Percentiles rank a stretch among this genome's conserved stretches.
Evolutionary conservation across 2,113 vertebrate genomes (phyloP).

Genomic region (Oenanthe melanoleuca): DNA sequence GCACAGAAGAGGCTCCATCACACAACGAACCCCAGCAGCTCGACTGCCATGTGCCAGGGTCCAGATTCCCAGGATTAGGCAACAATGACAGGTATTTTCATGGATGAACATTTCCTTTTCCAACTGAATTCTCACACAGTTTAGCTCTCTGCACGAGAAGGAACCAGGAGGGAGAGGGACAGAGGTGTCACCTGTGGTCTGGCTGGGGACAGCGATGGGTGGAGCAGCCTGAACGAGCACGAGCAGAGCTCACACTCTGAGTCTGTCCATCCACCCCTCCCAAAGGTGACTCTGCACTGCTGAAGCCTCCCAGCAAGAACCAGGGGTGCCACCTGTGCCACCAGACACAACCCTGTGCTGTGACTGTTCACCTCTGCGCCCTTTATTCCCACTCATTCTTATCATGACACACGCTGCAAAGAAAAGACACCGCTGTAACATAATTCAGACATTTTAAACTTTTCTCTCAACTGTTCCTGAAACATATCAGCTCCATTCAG

Average conservation of each 20-base stretch:
- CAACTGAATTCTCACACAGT: background rate
- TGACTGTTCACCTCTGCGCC: background rate
- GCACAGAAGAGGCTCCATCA: accelerated
- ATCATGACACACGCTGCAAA: background rate
- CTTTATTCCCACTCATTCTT: background rate
- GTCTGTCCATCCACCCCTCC: background rate
- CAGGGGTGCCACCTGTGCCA: accelerated
- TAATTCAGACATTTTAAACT: conserved; percentile 31
- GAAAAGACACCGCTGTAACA: background rate
- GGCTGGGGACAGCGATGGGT: background rate
- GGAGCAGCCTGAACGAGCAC: background rate
- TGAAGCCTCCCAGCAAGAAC: background rate
- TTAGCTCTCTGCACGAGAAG: background rate
- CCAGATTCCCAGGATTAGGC: background rate
- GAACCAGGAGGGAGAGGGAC: background rate
- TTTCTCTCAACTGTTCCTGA: conserved; percentile 50
- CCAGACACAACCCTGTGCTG: background rate
- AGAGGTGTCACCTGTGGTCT: background rate
- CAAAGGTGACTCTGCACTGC: background rate
- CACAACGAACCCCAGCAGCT: accelerated
- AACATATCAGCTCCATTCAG: conserved; percentile 39
- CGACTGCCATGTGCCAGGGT: accelerated
- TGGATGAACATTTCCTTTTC: background rate
- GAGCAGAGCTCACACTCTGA: background rate
- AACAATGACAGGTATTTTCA: background rate